Conservation (phyloP, 2,113 vertebrate genomes). For the Ptychochromis oligacanthus region DNA sequence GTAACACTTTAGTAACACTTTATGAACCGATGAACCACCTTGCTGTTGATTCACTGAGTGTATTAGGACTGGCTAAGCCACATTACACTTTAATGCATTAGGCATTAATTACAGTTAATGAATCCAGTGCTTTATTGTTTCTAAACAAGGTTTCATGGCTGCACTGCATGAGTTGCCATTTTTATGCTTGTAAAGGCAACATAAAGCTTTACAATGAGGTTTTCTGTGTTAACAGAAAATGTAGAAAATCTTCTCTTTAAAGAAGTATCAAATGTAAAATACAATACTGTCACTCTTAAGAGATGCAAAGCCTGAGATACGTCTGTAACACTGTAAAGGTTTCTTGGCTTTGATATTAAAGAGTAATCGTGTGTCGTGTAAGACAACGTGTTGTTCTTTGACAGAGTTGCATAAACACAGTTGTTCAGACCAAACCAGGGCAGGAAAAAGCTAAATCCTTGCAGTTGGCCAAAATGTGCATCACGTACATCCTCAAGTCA, state of each 20-base stretch:
- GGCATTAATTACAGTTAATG: conserved; percentile 51
- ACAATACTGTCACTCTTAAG: conserved; percentile 11
- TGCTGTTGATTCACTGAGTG: conserved; percentile 7
- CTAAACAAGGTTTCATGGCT: conserved; percentile 32
- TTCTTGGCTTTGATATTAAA: conserved; percentile 47
- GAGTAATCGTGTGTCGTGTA: not conserved
- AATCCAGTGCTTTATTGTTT: conserved; percentile 47
- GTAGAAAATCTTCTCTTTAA: conserved; percentile 26
- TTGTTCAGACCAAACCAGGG: conserved; percentile 11
- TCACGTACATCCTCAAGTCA: conserved; percentile 5
- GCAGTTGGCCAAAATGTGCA: not conserved
- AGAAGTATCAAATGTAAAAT: conserved; percentile 44
- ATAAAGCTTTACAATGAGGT: conserved; percentile 45
- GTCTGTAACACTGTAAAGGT: conserved; percentile 40
- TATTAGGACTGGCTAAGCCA: conserved; percentile 6
- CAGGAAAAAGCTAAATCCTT: conserved; percentile 6
- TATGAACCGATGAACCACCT: conserved; percentile 10
- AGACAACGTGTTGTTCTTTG: conserved; percentile 28
- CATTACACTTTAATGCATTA: not conserved
- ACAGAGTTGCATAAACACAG: conserved; percentile 42
- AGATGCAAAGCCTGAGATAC: conserved; percentile 43
- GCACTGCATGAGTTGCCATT: conserved; percentile 48
- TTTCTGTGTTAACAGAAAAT: conserved; percentile 40
- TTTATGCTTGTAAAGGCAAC: conserved; percentile 41
- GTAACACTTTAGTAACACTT: conserved; percentile 1